These are phyloP conservation scores for Ophiothrix spiculata DNA, from an alignment of 35 echinoderm and acorn worm genomes.

Conservation along the genomic window DNA sequence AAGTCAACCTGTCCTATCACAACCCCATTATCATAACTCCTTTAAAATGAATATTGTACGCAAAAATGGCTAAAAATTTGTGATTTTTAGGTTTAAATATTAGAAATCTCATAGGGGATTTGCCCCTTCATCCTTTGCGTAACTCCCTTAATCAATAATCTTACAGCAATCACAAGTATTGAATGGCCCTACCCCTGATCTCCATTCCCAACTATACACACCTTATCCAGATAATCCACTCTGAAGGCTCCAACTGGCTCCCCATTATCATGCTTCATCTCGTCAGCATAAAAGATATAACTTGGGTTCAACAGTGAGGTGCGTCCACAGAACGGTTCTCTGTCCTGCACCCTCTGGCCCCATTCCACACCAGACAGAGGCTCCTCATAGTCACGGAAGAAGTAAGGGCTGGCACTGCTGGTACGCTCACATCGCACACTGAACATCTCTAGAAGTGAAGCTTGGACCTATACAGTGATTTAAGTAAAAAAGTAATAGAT, in stretches of 20 bases:
- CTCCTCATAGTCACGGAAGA: slow-evolving; percentile 43
- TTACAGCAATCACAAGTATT: not conserved
- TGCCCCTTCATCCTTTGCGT: not conserved
- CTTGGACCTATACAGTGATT: slow-evolving; percentile 23
- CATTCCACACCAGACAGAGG: slow-evolving; percentile 1
- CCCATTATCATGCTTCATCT: slow-evolving; percentile 18
- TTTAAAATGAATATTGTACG: too few species aligned
- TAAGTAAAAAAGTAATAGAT: not conserved
- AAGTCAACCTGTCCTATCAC: too few species aligned
- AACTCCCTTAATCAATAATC: not conserved
- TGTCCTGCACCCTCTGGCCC: slow-evolving; percentile 31
- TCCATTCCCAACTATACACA: not conserved
- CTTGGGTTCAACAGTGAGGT: slow-evolving; percentile 44
- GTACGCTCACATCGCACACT: slow-evolving; percentile 43
- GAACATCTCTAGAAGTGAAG: slow-evolving; percentile 48
- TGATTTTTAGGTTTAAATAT: too few species aligned
- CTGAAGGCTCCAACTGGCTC: slow-evolving; percentile 5
- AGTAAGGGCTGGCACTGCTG: not conserved
- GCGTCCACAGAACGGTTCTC: slow-evolving; percentile 62
- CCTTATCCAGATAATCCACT: slow-evolving; percentile 9
- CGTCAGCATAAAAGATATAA: slow-evolving; percentile 25
- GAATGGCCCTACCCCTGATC: too few species aligned
- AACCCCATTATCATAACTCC: too few species aligned
- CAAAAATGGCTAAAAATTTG: too few species aligned
- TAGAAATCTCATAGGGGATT: too few species aligned